Conservation (phyloP, 1,140 invertebrate genomes). For the Phenacoccus solenopsis region DNA sequence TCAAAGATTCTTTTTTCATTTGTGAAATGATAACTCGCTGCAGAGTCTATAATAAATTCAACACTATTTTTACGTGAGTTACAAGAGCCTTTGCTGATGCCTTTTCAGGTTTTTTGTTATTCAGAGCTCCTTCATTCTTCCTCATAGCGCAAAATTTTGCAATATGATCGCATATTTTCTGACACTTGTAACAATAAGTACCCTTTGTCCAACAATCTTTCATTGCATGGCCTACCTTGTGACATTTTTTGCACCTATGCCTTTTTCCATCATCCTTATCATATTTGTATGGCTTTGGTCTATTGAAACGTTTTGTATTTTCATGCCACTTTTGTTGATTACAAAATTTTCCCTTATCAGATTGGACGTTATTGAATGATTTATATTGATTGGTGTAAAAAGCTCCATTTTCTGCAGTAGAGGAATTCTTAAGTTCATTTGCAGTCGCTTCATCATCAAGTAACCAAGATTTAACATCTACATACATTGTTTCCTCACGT, state of each 20-base stretch:
- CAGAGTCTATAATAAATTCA: not conserved
- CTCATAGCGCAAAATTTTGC: not conserved
- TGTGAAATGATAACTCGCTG: not conserved
- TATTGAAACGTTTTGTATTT: too few species aligned
- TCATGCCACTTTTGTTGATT: too few species aligned
- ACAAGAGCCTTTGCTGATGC: not conserved
- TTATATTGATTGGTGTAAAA: not conserved
- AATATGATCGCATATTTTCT: not conserved
- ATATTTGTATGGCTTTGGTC: too few species aligned
- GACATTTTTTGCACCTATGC: not conserved
- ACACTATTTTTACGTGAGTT: not conserved
- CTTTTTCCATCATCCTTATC: too few species aligned
- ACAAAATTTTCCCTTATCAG: not conserved
- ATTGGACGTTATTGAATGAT: not conserved
- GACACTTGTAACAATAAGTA: not conserved
- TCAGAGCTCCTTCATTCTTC: not conserved
- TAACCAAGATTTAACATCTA: not conserved
- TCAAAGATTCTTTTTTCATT: not conserved
- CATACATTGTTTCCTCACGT: not conserved
- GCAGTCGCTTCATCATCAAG: not conserved
- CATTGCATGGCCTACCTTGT: not conserved
- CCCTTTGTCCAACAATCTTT: not conserved
- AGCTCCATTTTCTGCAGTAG: not conserved
- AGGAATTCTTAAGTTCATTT: not conserved
- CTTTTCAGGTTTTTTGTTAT: not conserved